Conservation (phyloP, 2,888 invertebrate species). For the Drosophila neotestacea region DNA sequence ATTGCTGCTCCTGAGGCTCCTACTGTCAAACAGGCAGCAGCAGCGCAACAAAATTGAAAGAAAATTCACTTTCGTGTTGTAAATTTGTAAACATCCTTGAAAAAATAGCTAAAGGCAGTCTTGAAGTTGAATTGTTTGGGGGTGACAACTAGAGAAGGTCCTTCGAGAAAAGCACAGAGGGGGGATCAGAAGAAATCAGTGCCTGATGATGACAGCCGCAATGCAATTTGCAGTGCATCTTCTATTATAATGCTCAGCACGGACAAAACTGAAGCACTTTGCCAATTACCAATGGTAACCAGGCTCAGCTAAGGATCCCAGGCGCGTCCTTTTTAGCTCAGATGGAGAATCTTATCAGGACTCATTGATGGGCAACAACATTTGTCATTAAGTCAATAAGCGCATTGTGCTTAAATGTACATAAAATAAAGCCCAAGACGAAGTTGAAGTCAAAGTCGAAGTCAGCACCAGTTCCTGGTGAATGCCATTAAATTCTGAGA, state of each 20-base stretch:
- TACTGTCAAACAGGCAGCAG: slow-evolving; percentile 52
- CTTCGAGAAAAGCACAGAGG: not conserved
- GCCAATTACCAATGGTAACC: slow-evolving; percentile 56
- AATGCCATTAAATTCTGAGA: slow-evolving; percentile 49
- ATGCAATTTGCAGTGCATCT: slow-evolving; percentile 73
- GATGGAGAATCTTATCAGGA: slow-evolving; percentile 25
- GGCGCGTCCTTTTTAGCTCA: not conserved
- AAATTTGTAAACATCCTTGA: slow-evolving; percentile 81
- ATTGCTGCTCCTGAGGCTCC: slow-evolving; percentile 5
- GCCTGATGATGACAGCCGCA: slow-evolving; percentile 69
- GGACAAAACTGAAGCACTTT: slow-evolving; percentile 52
- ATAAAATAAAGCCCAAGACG: slow-evolving; percentile 68
- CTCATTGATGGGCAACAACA: slow-evolving; percentile 67
- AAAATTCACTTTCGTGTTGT: slow-evolving; percentile 82
- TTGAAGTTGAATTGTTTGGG: slow-evolving; percentile 50
- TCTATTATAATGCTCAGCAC: slow-evolving; percentile 41
- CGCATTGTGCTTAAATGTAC: slow-evolving; percentile 80
- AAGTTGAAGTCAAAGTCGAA: slow-evolving; percentile 1
- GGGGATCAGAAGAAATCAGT: not conserved
- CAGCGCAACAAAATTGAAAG: slow-evolving; percentile 74
- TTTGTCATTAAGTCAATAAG: slow-evolving; percentile 80
- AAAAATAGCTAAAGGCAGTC: slow-evolving; percentile 71
- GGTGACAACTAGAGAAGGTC: slow-evolving; percentile 50
- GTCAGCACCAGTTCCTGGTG: not conserved
- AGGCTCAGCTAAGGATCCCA: slow-evolving; percentile 3